Percentiles rank a stretch among this genome's conserved stretches.
Conservation (phyloP, 2,797 vertebrate genomes). For the Rhinogobio ventralis region DNA sequence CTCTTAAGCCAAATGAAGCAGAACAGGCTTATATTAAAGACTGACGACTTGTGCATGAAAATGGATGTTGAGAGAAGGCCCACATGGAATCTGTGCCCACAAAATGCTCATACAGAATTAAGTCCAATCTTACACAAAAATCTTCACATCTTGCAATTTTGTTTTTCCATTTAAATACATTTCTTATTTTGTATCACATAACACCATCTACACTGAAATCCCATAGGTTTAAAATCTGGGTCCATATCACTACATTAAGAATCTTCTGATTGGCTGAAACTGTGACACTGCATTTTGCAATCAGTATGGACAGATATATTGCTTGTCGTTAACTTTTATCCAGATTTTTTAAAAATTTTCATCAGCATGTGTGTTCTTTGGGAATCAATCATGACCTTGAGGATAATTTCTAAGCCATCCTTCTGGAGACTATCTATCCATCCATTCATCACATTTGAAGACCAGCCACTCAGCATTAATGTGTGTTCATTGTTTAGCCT, state of each 20-base stretch:
- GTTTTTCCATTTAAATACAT: neutral
- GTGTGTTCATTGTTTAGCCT: neutral
- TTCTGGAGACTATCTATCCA: neutral
- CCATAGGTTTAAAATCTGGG: neutral
- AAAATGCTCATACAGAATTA: neutral
- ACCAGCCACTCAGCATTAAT: neutral
- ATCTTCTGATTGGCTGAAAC: neutral
- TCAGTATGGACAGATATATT: neutral
- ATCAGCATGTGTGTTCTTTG: neutral
- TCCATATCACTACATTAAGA: neutral
- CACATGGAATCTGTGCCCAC: neutral
- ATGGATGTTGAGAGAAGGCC: neutral
- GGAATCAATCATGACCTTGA: neutral
- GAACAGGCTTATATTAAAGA: constrained; percentile 27
- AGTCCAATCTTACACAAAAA: neutral
- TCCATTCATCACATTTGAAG: neutral
- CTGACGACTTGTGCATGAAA: constrained; percentile 19
- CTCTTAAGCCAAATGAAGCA: neutral
- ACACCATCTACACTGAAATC: neutral
- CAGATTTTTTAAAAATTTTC: neutral
- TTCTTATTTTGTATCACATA: neutral
- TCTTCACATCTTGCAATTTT: neutral
- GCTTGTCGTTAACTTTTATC: neutral
- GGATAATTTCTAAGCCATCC: neutral
- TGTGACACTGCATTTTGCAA: neutral